Base-by-base conservation (phyloP, 2,888 invertebrate genomes). In the Torymus auratus region DNA sequence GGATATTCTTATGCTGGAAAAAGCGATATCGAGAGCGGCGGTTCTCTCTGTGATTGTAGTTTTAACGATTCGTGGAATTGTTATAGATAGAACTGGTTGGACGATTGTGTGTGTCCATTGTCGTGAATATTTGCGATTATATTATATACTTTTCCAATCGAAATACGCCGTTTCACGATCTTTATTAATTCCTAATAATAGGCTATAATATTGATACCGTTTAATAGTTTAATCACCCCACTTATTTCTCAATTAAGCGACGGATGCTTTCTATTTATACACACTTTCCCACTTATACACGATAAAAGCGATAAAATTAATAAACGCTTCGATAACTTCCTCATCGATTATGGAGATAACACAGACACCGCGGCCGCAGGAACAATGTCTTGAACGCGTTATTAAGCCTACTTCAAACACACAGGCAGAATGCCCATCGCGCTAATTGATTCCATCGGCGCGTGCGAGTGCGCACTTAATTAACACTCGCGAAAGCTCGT, bases 401-500 rank as follows among this genome's bases (percentile, higher is more conserved):
- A 62, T 72, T 61, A 61, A 41, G 7, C n/a, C 28, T 2, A 23
- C 11, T 20, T 15, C 20, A 62, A 61, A 41, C 7, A 41, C 7
- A 62, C 23, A 11, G 14, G 41, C 41, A 20, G 12, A 60, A 60
- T 50, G 23, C 60, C 10, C 7, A 10, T 2, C 61, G 12, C 56
- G n/a, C n/a, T 62, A 55, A 64, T 65, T 53, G 64, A 73, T 64
- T 41, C 41, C 7, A 15, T 64, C 64, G 14, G 55, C 2, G 2
- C 64, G 10, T 20, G 13, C 55, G 17, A 50, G 14, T 65, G 17
- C 17, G 1, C 55, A 56, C 74, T 64, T 64, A 73, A 72, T 53
- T 69, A 69, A 69, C 69, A 58, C 53, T 61, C 61, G 17, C 13
- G 65, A 74, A 50, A 73, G 55, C 64, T 64, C 64, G 50, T 64